Evolutionary conservation across 2,113 vertebrate species (phyloP).

Genomic region (Abramis brama): DNA sequence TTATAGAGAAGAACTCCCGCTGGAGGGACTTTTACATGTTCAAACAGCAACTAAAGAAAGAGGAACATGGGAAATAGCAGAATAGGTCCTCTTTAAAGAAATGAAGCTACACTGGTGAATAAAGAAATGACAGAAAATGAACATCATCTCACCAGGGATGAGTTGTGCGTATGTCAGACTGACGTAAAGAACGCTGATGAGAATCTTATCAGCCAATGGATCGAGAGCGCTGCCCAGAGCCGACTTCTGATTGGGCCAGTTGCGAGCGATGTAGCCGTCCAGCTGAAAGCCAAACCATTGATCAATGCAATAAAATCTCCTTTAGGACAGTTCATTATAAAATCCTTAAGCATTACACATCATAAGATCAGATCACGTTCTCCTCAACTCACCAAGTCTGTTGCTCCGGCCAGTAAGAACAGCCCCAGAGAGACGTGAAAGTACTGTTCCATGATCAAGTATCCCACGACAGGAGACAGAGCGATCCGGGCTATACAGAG

Average conservation of each 20-base stretch:
- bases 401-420: constrained; percentile 90
- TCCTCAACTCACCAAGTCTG: constrained; percentile 85
- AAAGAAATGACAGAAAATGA: background rate
- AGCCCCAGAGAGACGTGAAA: constrained; percentile 89
- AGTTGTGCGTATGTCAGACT: constrained; percentile 93
- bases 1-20: too few relatives aligned
- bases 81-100: too few relatives aligned
- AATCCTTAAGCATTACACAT: background rate
- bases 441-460: constrained; percentile 90
- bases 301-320: background rate
- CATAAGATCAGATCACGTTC: background rate
- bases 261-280: constrained; percentile 96
- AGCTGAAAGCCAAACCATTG: constrained; percentile 72
- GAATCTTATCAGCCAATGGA: constrained; percentile 97
- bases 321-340: background rate
- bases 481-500: constrained; percentile 91
- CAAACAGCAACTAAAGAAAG: too few relatives aligned
- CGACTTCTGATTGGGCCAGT: constrained; percentile 96
- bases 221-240: constrained; percentile 96
- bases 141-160: constrained; percentile 86
- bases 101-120: background rate
- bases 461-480: constrained; percentile 88
- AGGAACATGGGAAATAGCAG: too few relatives aligned
- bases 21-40: too few relatives aligned
- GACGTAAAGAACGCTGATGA: constrained; percentile 94